phyloP scores from a whole-genome alignment of 2,888 invertebrate species.

The Allacma fusca region DNA sequence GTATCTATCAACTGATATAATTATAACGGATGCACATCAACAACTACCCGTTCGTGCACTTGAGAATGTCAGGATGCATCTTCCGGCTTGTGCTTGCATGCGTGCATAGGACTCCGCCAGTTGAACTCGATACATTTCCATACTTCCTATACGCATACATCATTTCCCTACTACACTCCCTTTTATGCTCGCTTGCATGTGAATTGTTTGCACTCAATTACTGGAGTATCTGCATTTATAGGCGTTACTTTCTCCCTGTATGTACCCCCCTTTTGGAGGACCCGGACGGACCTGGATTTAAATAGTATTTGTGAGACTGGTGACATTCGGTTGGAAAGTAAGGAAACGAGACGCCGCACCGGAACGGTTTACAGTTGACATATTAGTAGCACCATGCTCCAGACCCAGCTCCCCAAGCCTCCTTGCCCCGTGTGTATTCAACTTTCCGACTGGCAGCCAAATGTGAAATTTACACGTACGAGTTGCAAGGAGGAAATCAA shows the following conservation, averaged over 20 bases:
- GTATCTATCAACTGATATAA: constrained; percentile 14
- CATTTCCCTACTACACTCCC: no score
- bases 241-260: no score
- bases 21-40: not conserved
- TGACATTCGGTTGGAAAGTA: no score
- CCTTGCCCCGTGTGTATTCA: not conserved
- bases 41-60: not conserved
- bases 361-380: not conserved
- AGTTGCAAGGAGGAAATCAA: not conserved
- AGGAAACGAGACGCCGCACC: no score
- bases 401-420: not conserved
- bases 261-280: no score
- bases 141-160: no score
- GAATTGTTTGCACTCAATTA: no score
- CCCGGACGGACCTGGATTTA: no score
- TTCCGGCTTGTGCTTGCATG: not conserved
- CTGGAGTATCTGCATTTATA: no score
- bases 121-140: not conserved
- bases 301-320: no score
- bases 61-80: not conserved
- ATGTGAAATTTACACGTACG: constrained; percentile 8
- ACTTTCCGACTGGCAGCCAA: constrained; percentile 25
- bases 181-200: no score
- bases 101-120: not conserved
- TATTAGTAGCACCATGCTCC: not conserved